Percentiles rank a stretch among this genome's conserved stretches.
phyloP scores from a whole-genome alignment of 92 coral and sea anemone species.

The Heliopora coerulea region DNA sequence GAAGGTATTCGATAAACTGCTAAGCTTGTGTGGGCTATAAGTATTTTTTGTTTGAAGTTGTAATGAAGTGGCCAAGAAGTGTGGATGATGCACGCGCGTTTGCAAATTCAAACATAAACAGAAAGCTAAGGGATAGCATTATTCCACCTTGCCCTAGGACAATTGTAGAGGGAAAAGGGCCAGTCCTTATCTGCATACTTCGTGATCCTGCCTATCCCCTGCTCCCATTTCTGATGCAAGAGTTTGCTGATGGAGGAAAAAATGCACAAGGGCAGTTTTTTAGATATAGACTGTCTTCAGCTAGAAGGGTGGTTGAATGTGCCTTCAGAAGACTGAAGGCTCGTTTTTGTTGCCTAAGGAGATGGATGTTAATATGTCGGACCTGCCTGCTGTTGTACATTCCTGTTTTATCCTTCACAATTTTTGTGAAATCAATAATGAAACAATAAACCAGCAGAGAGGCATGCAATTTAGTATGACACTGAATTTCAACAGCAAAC shows the following conservation, averaged over 20 bases:
- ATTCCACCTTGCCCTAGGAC: slow-evolving; percentile 43
- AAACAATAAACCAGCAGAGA: not conserved
- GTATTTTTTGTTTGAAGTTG: slow-evolving; percentile 58
- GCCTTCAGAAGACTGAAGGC: slow-evolving; percentile 64
- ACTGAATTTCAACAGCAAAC: slow-evolving; percentile 40
- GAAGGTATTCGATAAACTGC: slow-evolving; percentile 42
- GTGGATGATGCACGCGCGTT: slow-evolving; percentile 59
- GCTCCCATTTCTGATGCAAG: slow-evolving; percentile 59
- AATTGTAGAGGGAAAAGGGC: slow-evolving; percentile 20
- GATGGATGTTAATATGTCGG: slow-evolving; percentile 53
- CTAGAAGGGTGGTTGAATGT: slow-evolving; percentile 62
- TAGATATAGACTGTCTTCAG: slow-evolving; percentile 51
- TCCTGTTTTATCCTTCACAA: slow-evolving; percentile 53
- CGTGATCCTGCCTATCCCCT: slow-evolving; percentile 62
- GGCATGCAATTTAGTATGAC: slow-evolving; percentile 35
- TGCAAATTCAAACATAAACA: slow-evolving; percentile 52
- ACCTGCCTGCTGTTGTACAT: slow-evolving; percentile 45
- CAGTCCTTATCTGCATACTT: slow-evolving; percentile 48
- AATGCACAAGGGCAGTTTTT: slow-evolving; percentile 57
- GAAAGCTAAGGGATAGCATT: slow-evolving; percentile 35
- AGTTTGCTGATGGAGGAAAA: slow-evolving; percentile 58
- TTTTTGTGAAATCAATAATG: slow-evolving; percentile 47
- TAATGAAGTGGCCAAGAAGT: slow-evolving; percentile 63
- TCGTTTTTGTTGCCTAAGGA: slow-evolving; percentile 54
- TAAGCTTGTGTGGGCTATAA: slow-evolving; percentile 53